phyloP scores from a whole-genome alignment of 2,888 invertebrate species.

The Oeneis ivallda region DNA sequence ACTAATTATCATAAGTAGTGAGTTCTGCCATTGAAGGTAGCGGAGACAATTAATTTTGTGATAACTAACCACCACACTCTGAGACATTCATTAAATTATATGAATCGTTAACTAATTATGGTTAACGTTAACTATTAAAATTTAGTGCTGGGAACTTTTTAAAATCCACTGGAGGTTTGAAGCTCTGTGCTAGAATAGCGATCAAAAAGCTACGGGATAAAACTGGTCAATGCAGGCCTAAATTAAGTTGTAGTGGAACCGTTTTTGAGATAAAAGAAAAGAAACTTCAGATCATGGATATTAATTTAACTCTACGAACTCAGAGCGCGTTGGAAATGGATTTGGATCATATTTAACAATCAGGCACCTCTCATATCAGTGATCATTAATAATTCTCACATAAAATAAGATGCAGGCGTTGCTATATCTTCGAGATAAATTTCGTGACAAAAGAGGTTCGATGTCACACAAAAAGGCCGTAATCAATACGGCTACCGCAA shows the following conservation, averaged over 20 bases:
- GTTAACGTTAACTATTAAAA: no score
- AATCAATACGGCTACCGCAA: conserved; percentile 68
- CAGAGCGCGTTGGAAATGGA: background rate
- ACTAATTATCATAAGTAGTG: no score
- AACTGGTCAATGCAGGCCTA: background rate
- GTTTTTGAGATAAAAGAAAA: conserved; percentile 2
- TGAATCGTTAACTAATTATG: no score
- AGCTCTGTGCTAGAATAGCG: background rate
- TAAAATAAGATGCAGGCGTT: conserved; percentile 42
- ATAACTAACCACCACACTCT: no score
- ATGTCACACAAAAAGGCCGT: conserved; percentile 64
- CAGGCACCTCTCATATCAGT: conserved; percentile 16
- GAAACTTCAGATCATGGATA: background rate
- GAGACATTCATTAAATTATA: no score
- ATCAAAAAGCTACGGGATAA: background rate
- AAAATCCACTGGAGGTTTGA: background rate
- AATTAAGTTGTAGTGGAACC: background rate
- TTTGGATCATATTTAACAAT: conserved; percentile 21
- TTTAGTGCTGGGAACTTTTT: no score
- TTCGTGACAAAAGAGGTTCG: conserved; percentile 62
- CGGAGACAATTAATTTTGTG: no score
- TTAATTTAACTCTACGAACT: background rate
- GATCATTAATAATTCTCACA: conserved; percentile 37
- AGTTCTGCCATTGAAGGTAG: no score
- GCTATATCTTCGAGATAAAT: conserved; percentile 50